Conservation (phyloP, 2,888 invertebrate genomes). For the Caenorhabditis parvicauda region DNA sequence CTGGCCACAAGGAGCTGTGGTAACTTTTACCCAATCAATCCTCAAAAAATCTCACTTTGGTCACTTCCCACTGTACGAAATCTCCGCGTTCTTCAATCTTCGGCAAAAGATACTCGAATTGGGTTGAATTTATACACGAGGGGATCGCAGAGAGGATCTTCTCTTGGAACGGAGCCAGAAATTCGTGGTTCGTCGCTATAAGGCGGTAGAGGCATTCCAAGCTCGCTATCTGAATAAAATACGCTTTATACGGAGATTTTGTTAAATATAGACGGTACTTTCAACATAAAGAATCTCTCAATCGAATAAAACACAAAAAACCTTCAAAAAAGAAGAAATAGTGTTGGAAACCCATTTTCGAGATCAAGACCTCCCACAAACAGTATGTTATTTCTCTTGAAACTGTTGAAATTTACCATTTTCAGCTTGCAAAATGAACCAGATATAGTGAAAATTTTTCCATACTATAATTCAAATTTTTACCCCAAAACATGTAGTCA, state of each 20-base stretch:
- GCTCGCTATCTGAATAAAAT: constrained; percentile 20
- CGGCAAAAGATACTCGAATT: constrained; percentile 24
- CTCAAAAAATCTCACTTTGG: background rate
- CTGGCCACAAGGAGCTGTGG: too few species aligned
- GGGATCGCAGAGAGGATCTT: constrained; percentile 24
- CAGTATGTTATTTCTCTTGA: too few species aligned
- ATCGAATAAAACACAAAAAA: too few species aligned
- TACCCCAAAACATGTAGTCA: background rate
- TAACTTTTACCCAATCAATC: too few species aligned
- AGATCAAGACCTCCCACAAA: background rate
- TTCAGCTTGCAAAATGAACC: background rate
- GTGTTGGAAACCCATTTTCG: background rate
- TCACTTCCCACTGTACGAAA: constrained; percentile 15
- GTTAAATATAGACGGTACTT: too few species aligned
- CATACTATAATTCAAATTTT: background rate
- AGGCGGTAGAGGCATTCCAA: constrained; percentile 15
- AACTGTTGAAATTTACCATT: too few species aligned
- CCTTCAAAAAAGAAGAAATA: background rate
- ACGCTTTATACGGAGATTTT: background rate
- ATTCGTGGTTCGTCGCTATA: constrained; percentile 15
- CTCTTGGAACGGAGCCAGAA: constrained; percentile 12
- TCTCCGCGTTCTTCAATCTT: background rate
- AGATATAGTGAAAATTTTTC: background rate
- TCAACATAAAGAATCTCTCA: too few species aligned
- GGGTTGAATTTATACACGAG: constrained; percentile 15